Percentiles rank a stretch among this genome's conserved stretches.
Conservation (phyloP, 2,888 invertebrate species). For the Exephanes ischioxanthus region DNA sequence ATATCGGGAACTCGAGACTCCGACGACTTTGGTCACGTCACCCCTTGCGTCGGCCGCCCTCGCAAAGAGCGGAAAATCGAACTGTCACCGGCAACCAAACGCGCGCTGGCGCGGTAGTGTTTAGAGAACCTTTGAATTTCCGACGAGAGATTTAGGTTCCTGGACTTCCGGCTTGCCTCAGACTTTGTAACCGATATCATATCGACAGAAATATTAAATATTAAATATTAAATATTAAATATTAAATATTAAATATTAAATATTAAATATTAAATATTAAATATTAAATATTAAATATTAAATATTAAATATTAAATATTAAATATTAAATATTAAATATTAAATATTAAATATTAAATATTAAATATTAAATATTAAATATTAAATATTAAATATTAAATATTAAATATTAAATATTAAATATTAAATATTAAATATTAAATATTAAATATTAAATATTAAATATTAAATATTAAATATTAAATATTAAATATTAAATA, state of each 20-base stretch:
- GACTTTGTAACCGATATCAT: too few relatives aligned
- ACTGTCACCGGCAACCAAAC: conserved; percentile 70
- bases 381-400: background rate
- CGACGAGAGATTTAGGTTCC: conserved; percentile 51
- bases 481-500: too few relatives aligned
- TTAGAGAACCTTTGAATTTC: conserved; percentile 64
- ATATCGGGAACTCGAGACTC: conserved; percentile 45
- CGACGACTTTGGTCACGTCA: conserved; percentile 28
- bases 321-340: background rate
- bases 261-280: too few relatives aligned
- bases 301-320: too few relatives aligned
- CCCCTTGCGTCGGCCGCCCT: conserved; percentile 27
- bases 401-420: too few relatives aligned
- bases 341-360: too few relatives aligned
- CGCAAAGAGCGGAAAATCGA: conserved; percentile 67
- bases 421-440: too few relatives aligned
- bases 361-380: too few relatives aligned
- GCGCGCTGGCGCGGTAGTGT: conserved; percentile 17
- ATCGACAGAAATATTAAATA: background rate
- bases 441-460: too few relatives aligned
- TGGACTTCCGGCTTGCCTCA: conserved; percentile 30
- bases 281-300: too few relatives aligned
- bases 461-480: background rate
- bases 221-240: too few relatives aligned
- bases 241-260: too few relatives aligned